These are phyloP conservation scores for Cotesia glomerata DNA, from an alignment of 1,140 invertebrate genomes.

Conservation along the genomic window DNA sequence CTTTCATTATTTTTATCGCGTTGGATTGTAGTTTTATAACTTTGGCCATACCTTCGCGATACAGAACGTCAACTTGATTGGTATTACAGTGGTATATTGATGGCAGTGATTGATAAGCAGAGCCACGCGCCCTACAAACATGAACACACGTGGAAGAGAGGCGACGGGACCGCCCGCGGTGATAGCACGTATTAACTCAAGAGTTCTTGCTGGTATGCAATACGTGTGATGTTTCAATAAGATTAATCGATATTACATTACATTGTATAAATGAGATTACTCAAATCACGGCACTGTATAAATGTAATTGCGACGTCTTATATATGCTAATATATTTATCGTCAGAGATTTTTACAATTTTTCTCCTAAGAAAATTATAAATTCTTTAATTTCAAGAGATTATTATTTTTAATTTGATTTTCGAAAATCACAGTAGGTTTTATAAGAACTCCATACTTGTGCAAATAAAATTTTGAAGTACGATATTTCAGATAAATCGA, in stretches of 20 bases:
- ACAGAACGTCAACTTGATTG: conserved; percentile 34
- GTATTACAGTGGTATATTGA: conserved; percentile 41
- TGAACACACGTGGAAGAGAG: conserved; percentile 36
- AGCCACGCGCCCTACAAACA: conserved; percentile 44
- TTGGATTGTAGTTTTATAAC: neutral
- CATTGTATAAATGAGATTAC: neutral
- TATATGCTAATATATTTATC: no score
- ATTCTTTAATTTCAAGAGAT: no score
- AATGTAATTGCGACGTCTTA: no score
- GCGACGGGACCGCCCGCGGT: conserved; percentile 38
- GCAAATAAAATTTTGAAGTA: no score
- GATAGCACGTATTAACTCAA: neutral
- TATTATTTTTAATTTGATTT: no score
- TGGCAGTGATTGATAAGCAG: conserved; percentile 50
- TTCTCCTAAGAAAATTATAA: no score
- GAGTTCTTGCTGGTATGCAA: neutral
- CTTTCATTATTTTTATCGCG: neutral
- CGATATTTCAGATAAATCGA: no score
- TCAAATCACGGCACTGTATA: neutral
- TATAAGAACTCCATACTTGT: no score
- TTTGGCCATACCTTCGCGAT: conserved; percentile 9
- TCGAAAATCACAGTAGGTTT: no score
- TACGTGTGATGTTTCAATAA: neutral
- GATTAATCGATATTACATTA: neutral
- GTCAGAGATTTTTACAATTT: no score